Evolutionary conservation across 2,888 invertebrate species (phyloP).

Genomic region (Drosophila falleni): DNA sequence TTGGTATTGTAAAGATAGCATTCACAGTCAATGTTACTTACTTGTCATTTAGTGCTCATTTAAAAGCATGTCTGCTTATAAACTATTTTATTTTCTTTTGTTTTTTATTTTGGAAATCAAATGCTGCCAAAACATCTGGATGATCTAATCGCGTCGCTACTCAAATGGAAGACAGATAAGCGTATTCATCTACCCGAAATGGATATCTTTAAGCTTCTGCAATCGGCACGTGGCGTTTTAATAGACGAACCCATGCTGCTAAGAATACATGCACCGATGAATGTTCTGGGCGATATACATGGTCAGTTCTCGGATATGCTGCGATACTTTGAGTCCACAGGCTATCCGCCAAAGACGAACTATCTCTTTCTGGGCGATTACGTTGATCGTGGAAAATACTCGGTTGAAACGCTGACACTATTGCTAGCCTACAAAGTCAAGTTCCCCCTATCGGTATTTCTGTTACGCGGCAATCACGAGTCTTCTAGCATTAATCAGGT

Average conservation of each 20-base stretch:
- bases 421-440: constrained; percentile 52
- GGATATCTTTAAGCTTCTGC: constrained; percentile 95
- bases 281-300: constrained; percentile 93
- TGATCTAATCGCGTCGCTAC: constrained; percentile 21
- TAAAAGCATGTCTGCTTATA: constrained; percentile 4
- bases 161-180: constrained; percentile 32
- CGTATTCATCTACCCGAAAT: constrained; percentile 20
- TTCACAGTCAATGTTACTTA: neutral
- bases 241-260: constrained; percentile 98
- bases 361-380: constrained; percentile 55
- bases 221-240: constrained; percentile 98
- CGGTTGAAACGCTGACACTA: constrained; percentile 46
- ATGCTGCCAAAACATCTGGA: constrained; percentile 41
- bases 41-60: constrained; percentile 2
- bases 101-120: neutral
- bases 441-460: constrained; percentile 31
- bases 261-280: constrained; percentile 98
- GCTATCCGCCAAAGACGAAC: constrained; percentile 33
- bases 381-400: constrained; percentile 54
- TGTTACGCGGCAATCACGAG: constrained; percentile 86
- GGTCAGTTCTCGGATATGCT: constrained; percentile 51
- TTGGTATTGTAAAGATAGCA: neutral
- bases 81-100: constrained; percentile 3
- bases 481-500: constrained; percentile 98
- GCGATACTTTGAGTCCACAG: constrained; percentile 37